Evolutionary conservation across 2,888 invertebrate species (phyloP).

Genomic region (Drosophila glabriapex): DNA sequence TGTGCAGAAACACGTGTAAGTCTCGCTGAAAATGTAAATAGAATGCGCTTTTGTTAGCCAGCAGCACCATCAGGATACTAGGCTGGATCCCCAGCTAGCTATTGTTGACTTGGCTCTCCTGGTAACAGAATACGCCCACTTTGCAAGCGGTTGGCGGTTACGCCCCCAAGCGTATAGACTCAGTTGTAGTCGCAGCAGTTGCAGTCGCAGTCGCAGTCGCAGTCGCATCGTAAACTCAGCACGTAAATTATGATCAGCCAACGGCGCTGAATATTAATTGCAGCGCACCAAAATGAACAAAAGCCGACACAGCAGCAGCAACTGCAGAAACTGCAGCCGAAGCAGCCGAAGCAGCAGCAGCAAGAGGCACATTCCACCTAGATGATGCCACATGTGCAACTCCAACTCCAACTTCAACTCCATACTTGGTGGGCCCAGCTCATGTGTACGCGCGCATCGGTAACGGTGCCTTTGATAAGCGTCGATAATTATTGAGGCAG

Average conservation of each 20-base stretch:
- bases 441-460: conserved; percentile 73
- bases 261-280: conserved; percentile 86
- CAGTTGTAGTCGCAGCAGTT: conserved; percentile 15
- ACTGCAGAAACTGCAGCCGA: conserved; percentile 32
- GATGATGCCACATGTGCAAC: conserved; percentile 48
- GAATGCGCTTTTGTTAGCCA: conserved; percentile 55
- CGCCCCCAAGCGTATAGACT: conserved; percentile 49
- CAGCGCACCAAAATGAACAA: conserved; percentile 80
- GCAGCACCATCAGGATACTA: conserved; percentile 10
- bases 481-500: conserved; percentile 83
- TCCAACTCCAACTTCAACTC: conserved; percentile 24
- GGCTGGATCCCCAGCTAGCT: conserved; percentile 11
- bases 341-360: conserved; percentile 29
- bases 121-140: conserved; percentile 68
- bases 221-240: conserved; percentile 83
- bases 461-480: conserved; percentile 83
- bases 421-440: conserved; percentile 60
- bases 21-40: conserved; percentile 52
- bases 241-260: conserved; percentile 86
- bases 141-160: conserved; percentile 69
- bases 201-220: conserved; percentile 48
- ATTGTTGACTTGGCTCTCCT: conserved; percentile 50
- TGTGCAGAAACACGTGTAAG: conserved; percentile 58
- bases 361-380: conserved; percentile 65
- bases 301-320: conserved; percentile 57